Percentiles rank a stretch among this genome's conserved stretches.
These are phyloP conservation scores for Aphodius sticticus DNA, from an alignment of 2,888 invertebrate genomes.

Conservation along the genomic window DNA sequence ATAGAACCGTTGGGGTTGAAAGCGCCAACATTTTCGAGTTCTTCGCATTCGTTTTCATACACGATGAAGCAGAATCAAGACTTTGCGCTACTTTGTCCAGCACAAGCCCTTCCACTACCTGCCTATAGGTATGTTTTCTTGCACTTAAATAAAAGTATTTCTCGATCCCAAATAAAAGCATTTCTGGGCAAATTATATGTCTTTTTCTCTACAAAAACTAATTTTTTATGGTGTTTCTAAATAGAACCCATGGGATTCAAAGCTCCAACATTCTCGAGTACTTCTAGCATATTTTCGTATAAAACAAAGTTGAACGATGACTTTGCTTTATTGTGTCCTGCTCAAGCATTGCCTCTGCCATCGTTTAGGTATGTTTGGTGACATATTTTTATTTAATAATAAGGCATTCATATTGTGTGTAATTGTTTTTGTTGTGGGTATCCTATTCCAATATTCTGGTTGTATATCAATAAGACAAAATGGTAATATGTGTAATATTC, in stretches of 20 bases:
- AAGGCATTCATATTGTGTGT: neutral
- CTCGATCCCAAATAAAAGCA: neutral
- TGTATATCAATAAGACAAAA: conserved; percentile 60
- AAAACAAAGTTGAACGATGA: conserved; percentile 69
- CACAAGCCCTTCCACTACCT: conserved; percentile 64
- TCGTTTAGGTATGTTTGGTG: conserved; percentile 54
- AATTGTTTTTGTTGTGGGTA: neutral
- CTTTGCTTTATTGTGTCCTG: conserved; percentile 77
- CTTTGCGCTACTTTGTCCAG: conserved; percentile 66
- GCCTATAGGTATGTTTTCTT: conserved; percentile 54
- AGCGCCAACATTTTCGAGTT: conserved; percentile 60
- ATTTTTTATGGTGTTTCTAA: conserved; percentile 29
- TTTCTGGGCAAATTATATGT: neutral
- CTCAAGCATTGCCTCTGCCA: conserved; percentile 74
- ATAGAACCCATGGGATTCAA: conserved; percentile 65
- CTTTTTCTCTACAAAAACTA: too few species aligned
- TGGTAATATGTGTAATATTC: conserved; percentile 44
- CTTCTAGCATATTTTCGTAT: conserved; percentile 65
- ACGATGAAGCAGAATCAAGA: conserved; percentile 69
- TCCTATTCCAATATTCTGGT: conserved; percentile 69
- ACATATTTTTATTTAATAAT: too few species aligned
- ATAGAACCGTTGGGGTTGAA: conserved; percentile 65
- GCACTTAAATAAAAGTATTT: neutral
- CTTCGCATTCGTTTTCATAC: conserved; percentile 65
- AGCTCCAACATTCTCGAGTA: conserved; percentile 60